A percentile compares a stretch with the other conserved stretches of the same genome.
These are phyloP conservation scores for Pseudolaguvia tuberculata DNA, from an alignment of 2,113 vertebrate genomes.

Conservation along the genomic window DNA sequence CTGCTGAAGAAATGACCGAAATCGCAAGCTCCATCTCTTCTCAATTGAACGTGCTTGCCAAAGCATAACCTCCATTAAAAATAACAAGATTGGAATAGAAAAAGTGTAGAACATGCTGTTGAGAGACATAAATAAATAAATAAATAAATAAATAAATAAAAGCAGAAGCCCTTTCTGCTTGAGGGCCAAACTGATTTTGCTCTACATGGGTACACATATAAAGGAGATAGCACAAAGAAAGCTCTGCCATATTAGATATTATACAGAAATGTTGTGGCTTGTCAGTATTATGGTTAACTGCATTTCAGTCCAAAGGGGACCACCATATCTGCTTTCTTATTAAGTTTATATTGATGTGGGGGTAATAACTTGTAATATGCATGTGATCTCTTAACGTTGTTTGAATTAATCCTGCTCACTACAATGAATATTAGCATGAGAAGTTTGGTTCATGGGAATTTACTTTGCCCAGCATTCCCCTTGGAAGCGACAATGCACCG, in stretches of 20 bases:
- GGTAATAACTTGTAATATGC: not conserved
- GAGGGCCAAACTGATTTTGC: conserved; percentile 34
- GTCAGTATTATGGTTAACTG: not conserved
- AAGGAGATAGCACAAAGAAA: conserved; percentile 33
- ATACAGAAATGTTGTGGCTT: not conserved
- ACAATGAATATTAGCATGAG: too few relatives aligned
- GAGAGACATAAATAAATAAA: conserved; percentile 11
- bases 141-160: conserved; percentile 14
- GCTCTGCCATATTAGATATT: not conserved
- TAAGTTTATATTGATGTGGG: not conserved
- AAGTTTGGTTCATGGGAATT: too few relatives aligned
- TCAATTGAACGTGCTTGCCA: conserved; percentile 43
- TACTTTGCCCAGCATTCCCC: too few relatives aligned
- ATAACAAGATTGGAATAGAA: conserved; percentile 57
- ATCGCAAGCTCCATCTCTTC: conserved; percentile 60
- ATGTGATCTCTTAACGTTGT: not conserved
- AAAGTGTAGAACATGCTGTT: conserved; percentile 38
- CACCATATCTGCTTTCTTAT: too few relatives aligned
- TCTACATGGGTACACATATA: conserved; percentile 15
- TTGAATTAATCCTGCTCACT: too few relatives aligned
- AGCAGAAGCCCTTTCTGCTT: conserved; percentile 35
- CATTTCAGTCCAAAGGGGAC: not conserved
- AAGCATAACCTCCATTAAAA: conserved; percentile 58
- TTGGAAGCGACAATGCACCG: too few relatives aligned
- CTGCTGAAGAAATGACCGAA: conserved; percentile 54